Evolutionary conservation across 2,113 vertebrate genomes (phyloP).

Genomic region (Desmodus rotundus): DNA sequence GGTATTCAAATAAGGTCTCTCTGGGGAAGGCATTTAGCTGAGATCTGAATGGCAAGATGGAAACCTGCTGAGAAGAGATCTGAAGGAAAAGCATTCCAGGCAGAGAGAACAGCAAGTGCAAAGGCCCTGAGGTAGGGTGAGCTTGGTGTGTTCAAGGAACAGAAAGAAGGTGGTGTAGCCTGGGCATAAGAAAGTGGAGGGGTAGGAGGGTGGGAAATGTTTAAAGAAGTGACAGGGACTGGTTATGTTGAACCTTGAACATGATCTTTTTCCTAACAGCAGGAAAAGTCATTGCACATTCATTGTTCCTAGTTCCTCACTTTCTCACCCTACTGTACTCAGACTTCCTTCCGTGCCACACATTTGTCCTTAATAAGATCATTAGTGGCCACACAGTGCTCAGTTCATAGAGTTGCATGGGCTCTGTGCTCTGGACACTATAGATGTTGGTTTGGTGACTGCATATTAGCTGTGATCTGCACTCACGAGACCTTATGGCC

Average conservation of each 20-base stretch:
- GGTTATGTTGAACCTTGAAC: not conserved
- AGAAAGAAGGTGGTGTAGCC: not conserved
- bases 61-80: not conserved
- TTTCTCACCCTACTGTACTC: rapidly evolving
- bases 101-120: not conserved
- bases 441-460: not conserved
- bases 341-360: not conserved
- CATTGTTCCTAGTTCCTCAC: not conserved
- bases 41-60: not conserved
- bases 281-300: not conserved
- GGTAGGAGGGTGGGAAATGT: too few species aligned
- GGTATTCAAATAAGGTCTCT: not conserved
- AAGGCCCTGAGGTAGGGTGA: not conserved
- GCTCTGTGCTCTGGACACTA: not conserved
- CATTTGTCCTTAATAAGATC: not conserved
- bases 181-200: not conserved
- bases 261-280: not conserved
- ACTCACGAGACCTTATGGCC: not conserved
- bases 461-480: not conserved
- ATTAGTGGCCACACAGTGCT: not conserved
- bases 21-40: not conserved
- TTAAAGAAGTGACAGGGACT: not conserved
- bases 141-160: not conserved
- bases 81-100: not conserved
- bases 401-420: not conserved